Base-by-base conservation (phyloP, 1,140 invertebrate genomes). In the Aphaenogaster floridana region DNA sequence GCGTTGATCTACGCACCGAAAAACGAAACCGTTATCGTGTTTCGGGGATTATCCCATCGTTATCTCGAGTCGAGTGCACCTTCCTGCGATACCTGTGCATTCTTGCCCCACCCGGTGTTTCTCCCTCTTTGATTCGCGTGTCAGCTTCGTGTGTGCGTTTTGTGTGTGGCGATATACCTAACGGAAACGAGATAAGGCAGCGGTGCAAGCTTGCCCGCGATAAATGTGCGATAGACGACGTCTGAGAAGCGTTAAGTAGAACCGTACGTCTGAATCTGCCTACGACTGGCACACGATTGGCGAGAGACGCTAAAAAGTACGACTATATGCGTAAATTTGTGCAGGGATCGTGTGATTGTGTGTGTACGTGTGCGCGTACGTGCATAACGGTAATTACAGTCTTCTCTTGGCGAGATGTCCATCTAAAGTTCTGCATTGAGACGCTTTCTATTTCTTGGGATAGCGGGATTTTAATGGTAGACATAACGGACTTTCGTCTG, bases 301-400 rank as follows among this genome's bases (percentile, higher is more conserved):
- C 76, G 34, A 59, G 71, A 81, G 50, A 78, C 71, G 54, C 72
- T 71, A 48, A 34, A 48, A n/a, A 81, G 15, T 61, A 88, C 69
- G 68, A 66, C 42, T 66, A 36, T 76, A 77, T 83, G 59, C 45
- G 45, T 86, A 74, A 89, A 68, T 64, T 45, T 88, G 77, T 91
- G 86, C 81, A 77, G 39, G 48, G 61, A 36, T 63, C 78, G 54
- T 90, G 89, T 90, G 52, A 48, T 85, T 88, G 89, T 86, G 89
- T 91, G 90, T 91, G 87, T 90, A 90, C 86, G 86, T 85, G 87
- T 90, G 64, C 61, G 78, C 90, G 89, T 76, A 85, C 88, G 90
- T 91, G 90, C 90, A 89, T 81, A 78, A 88, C 78, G 69, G 36
- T 80, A 87, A 88, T 80, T 78, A 59, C 71, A 61, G 21, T 54